phyloP scores from a whole-genome alignment of 2,888 invertebrate genomes.

The Troides helena region DNA sequence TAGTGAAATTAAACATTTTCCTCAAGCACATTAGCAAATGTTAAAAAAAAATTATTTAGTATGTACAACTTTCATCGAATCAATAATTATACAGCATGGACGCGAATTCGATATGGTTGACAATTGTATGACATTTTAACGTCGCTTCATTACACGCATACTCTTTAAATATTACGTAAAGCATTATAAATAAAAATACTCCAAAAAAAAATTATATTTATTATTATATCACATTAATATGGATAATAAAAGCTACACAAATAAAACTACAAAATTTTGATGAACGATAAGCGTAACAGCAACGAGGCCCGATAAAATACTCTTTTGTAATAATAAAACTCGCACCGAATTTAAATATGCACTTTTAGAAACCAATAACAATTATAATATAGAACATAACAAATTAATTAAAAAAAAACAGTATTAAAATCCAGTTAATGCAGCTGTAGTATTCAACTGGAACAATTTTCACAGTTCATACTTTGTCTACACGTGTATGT shows the following conservation, averaged over 20 bases:
- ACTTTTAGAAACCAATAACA: background rate
- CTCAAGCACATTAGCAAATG: background rate
- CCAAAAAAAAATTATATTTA: no score
- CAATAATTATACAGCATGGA: background rate
- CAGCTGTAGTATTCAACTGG: no score
- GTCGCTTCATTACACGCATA: background rate
- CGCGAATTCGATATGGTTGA: background rate
- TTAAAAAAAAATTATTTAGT: background rate
- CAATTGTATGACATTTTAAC: background rate
- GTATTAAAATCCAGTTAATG: no score
- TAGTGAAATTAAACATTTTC: conserved; percentile 33
- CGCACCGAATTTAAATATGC: conserved; percentile 2
- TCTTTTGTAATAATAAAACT: background rate
- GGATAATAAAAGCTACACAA: background rate
- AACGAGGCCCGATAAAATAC: background rate
- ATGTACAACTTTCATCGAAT: background rate
- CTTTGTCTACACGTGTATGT: no score
- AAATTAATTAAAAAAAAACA: no score
- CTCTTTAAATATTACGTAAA: no score
- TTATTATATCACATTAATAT: no score
- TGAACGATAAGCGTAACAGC: background rate
- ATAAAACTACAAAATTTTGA: no score
- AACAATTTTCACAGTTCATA: no score
- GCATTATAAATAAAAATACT: no score
- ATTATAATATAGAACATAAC: background rate